phyloP scores from a whole-genome alignment of 30 jellyfish, hydroid and myxozoan species.

The Chrysaora quinquecirrha region DNA sequence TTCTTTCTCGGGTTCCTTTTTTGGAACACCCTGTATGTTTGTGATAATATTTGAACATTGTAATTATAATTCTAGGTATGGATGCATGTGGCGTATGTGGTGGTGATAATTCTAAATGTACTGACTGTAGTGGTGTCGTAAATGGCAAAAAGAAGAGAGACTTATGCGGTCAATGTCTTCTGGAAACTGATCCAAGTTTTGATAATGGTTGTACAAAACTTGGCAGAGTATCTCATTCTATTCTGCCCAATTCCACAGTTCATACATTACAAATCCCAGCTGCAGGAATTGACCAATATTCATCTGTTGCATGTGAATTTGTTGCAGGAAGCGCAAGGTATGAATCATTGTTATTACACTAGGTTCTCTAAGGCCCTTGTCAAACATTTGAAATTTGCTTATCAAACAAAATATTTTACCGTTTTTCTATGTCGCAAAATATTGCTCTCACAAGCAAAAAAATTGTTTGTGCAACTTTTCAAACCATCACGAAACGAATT shows the following conservation, averaged over 20 bases:
- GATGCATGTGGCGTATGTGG: constrained; percentile 64
- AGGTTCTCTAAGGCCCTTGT: too few species aligned
- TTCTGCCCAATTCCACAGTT: constrained; percentile 2
- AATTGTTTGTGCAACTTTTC: too few species aligned
- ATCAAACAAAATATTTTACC: too few species aligned
- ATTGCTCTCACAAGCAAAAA: too few species aligned
- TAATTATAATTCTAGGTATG: constrained; percentile 42
- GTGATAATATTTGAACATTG: too few species aligned
- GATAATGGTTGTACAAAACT: constrained; percentile 15
- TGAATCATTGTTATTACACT: too few species aligned
- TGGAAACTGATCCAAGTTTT: constrained; percentile 23
- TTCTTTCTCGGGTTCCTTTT: too few species aligned
- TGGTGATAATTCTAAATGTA: constrained; percentile 39
- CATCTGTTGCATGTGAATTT: not conserved
- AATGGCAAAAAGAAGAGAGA: constrained; percentile 37
- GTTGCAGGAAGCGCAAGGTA: not conserved
- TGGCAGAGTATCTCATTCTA: constrained; percentile 10
- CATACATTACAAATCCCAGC: not conserved
- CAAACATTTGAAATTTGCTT: too few species aligned
- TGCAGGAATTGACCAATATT: constrained; percentile 26
- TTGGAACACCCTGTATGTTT: too few species aligned
- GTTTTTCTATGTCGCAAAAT: too few species aligned
- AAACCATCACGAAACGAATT: too few species aligned
- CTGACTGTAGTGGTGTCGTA: constrained; percentile 42
- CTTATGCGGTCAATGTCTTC: constrained; percentile 31